Evolutionary conservation across 2,113 vertebrate genomes (phyloP).

Genomic region (Tauraco erythrolophus): DNA sequence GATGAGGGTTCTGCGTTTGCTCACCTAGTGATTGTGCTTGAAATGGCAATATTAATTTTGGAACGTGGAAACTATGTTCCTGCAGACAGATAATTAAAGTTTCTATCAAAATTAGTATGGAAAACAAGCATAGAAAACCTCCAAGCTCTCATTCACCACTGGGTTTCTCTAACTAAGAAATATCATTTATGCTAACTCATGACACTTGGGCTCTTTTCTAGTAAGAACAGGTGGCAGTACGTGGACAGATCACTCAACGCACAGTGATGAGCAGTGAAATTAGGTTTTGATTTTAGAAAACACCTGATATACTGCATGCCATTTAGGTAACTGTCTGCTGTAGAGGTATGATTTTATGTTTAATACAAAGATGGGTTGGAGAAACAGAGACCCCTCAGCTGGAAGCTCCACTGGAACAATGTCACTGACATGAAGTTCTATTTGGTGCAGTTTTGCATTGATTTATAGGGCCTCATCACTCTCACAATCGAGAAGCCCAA

Average conservation of each 20-base stretch:
- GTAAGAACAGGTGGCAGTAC: background rate
- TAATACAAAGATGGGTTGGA: conserved; percentile 47
- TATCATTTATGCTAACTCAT: background rate
- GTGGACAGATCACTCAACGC: background rate
- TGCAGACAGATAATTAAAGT: conserved; percentile 47
- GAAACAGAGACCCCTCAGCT: conserved; percentile 58
- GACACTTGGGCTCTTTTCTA: background rate
- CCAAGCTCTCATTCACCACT: background rate
- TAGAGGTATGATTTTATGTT: conserved; percentile 35
- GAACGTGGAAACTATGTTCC: conserved; percentile 47
- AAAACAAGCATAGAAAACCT: conserved; percentile 13
- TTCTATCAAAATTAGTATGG: conserved; percentile 37
- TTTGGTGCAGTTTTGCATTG: conserved; percentile 56
- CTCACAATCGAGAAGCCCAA: background rate
- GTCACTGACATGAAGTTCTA: conserved; percentile 55
- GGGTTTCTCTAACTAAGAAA: background rate
- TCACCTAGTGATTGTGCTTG: conserved; percentile 40
- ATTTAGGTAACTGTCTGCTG: conserved; percentile 38
- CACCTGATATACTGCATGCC: background rate
- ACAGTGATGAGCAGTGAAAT: background rate
- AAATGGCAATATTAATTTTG: conserved; percentile 55
- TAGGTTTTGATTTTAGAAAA: conserved; percentile 24
- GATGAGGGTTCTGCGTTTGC: conserved; percentile 54
- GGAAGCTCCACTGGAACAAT: conserved; percentile 64
- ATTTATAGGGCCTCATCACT: background rate